Percentiles rank a stretch among this genome's conserved stretches.
Evolutionary conservation across 2,113 vertebrate species (phyloP).

Genomic region (Xiphophorus hellerii): DNA sequence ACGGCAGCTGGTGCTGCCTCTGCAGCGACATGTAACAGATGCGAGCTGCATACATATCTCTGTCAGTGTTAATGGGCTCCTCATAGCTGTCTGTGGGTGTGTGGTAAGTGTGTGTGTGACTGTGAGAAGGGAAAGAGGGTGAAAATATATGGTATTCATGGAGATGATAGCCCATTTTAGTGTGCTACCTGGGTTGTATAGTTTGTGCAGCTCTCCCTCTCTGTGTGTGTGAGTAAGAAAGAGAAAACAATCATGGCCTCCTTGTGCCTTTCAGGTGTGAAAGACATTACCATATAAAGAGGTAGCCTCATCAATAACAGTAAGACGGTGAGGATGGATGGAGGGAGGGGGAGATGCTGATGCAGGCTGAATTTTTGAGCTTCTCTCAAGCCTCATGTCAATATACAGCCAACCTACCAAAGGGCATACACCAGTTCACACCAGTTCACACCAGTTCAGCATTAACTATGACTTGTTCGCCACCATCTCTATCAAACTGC

Average conservation of each 20-base stretch:
- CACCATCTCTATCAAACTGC: background rate
- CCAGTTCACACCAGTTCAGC: no score
- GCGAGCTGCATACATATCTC: constrained; percentile 79
- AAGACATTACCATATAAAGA: constrained; percentile 83
- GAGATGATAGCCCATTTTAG: constrained; percentile 36
- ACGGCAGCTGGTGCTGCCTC: constrained; percentile 75
- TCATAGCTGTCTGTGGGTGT: constrained; percentile 44
- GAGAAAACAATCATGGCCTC: constrained; percentile 54
- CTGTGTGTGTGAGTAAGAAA: background rate
- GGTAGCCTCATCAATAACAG: constrained; percentile 74
- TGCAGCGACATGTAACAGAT: constrained; percentile 74
- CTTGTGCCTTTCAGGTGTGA: constrained; percentile 77
- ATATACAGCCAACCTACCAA: constrained; percentile 6
- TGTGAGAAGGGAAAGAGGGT: constrained; percentile 40
- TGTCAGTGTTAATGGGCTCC: constrained; percentile 71
- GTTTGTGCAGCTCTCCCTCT: background rate
- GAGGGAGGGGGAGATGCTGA: constrained; percentile 71
- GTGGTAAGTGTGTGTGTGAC: background rate
- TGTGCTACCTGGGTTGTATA: constrained; percentile 30
- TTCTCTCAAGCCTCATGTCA: constrained; percentile 47
- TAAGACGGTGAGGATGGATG: constrained; percentile 64
- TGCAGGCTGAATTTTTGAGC: constrained; percentile 63
- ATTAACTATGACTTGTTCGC: background rate
- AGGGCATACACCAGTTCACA: background rate
- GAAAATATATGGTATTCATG: constrained; percentile 47